These are phyloP conservation scores for Philypnodon macrostomus DNA, from an alignment of 2,797 vertebrate genomes.

Conservation along the genomic window DNA sequence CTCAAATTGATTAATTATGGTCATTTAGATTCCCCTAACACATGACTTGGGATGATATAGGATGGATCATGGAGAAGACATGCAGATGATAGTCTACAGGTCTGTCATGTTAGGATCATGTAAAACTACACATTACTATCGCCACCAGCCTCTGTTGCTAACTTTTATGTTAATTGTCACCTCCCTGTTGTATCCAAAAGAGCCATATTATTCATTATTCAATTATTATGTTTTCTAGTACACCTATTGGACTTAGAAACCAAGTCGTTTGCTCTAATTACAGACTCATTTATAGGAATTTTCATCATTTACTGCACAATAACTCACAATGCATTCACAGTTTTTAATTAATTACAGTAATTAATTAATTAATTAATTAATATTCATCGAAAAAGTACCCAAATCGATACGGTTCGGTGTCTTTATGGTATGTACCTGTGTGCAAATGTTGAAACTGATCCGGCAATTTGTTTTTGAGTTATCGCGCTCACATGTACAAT, in stretches of 20 bases:
- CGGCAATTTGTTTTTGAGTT: no score
- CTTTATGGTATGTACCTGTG: no score
- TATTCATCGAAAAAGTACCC: no score
- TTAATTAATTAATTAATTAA: conserved; percentile 6
- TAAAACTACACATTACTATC: neutral
- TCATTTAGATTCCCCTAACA: no score
- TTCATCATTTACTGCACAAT: conserved; percentile 8
- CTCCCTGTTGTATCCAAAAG: neutral
- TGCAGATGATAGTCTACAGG: neutral
- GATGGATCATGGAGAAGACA: no score
- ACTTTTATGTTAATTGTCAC: neutral
- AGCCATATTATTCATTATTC: neutral
- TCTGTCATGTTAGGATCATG: neutral
- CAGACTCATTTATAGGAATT: neutral
- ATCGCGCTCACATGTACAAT: no score
- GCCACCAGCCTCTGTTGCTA: neutral
- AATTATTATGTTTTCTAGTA: neutral
- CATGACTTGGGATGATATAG: no score
- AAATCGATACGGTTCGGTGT: no score
- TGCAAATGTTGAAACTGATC: no score
- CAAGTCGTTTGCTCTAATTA: neutral
- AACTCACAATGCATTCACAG: neutral
- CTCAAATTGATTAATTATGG: no score
- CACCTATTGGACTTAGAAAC: no score
- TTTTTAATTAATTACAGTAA: neutral